phyloP scores from a whole-genome alignment of 2,888 invertebrate species.

The Mesorhabditis spiculigera region DNA sequence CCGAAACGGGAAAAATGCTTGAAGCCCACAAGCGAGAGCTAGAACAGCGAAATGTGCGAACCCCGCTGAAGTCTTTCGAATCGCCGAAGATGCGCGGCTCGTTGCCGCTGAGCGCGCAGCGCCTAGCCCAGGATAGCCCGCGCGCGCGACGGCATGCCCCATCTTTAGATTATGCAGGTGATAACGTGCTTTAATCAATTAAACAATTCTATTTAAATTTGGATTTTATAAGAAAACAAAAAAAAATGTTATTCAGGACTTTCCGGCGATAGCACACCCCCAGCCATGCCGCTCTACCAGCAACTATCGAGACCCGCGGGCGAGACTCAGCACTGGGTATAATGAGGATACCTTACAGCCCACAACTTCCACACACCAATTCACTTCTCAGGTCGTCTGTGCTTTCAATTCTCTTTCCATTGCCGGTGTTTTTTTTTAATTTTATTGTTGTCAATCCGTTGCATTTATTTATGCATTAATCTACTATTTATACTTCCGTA shows the following conservation, averaged over 20 bases:
- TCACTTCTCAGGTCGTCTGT: background rate
- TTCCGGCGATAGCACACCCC: conserved; percentile 25
- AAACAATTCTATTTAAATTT: too few species aligned
- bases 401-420: background rate
- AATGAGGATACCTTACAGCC: conserved; percentile 1
- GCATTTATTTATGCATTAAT: background rate
- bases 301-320: conserved; percentile 29
- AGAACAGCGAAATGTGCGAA: background rate
- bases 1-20: background rate
- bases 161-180: conserved; percentile 3
- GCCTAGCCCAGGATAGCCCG: background rate
- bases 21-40: background rate
- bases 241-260: conserved; percentile 14
- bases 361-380: background rate
- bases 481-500: too few species aligned
- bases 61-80: background rate
- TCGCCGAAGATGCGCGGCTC: conserved; percentile 13
- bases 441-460: background rate
- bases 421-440: background rate
- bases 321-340: conserved; percentile 30
- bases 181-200: too few species aligned
- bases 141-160: background rate
- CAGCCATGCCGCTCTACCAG: conserved; percentile 37
- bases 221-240: background rate
- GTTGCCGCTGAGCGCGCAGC: background rate